phyloP scores from a whole-genome alignment of 2,797 vertebrate genomes.

The Monodelphis domestica region DNA sequence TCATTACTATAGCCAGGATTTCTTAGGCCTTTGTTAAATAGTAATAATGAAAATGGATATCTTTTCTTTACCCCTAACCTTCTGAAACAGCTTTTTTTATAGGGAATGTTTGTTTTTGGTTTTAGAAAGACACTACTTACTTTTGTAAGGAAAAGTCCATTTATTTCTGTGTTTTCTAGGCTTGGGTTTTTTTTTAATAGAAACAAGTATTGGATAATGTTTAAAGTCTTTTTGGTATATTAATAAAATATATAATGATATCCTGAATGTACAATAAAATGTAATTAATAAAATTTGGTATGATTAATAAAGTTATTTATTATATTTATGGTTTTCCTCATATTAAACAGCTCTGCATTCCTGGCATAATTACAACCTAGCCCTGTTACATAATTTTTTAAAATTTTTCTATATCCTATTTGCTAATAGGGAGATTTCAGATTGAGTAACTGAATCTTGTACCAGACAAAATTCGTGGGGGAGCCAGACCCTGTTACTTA shows the following conservation, averaged over 20 bases:
- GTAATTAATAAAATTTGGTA: too few relatives aligned
- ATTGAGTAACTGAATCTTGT: not conserved
- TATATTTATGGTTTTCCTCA: not conserved
- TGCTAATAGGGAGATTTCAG: not conserved
- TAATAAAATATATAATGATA: too few relatives aligned
- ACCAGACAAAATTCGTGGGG: not conserved
- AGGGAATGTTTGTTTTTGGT: not conserved
- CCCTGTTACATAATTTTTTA: not conserved
- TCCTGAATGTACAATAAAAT: too few relatives aligned
- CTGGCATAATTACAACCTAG: too few relatives aligned
- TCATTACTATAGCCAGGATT: not conserved
- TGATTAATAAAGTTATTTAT: not conserved
- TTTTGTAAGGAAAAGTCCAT: not conserved
- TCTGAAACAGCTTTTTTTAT: not conserved
- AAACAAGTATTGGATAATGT: not conserved
- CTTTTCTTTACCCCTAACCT: not conserved
- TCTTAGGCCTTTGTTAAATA: not conserved
- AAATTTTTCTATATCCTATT: not conserved
- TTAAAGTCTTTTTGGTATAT: not conserved
- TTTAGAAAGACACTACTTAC: not conserved
- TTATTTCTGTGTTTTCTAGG: not conserved
- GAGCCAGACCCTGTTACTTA: not conserved
- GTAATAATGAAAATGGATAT: not conserved
- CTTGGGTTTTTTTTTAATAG: not conserved
- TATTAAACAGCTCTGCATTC: not conserved